These are phyloP conservation scores for Drepanosiphum platanoidis DNA, from an alignment of 2,888 invertebrate genomes.

Conservation along the genomic window DNA sequence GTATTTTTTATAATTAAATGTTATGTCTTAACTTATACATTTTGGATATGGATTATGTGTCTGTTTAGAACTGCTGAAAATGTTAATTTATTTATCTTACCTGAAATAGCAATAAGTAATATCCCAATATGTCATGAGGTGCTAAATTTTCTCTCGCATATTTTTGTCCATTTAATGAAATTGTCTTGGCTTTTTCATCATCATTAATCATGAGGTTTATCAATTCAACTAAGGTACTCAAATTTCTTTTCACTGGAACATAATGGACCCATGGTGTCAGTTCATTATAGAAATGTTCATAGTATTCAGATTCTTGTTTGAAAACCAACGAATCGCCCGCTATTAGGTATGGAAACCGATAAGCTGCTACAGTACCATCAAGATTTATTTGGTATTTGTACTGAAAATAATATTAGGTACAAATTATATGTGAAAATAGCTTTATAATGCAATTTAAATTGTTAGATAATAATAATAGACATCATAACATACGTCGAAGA, in stretches of 20 bases:
- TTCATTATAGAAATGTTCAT: slow-evolving; percentile 91
- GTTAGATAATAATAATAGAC: slow-evolving; percentile 7
- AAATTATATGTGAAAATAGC: no score
- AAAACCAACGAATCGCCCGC: slow-evolving; percentile 88
- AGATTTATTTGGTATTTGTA: slow-evolving; percentile 94
- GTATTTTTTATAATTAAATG: no score
- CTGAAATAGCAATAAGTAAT: slow-evolving; percentile 79
- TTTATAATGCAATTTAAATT: background rate
- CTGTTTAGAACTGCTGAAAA: background rate
- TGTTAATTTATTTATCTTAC: slow-evolving; percentile 68
- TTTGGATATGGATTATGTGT: no score
- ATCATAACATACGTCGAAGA: slow-evolving; percentile 83
- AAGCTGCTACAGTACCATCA: slow-evolving; percentile 97
- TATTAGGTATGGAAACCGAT: slow-evolving; percentile 90
- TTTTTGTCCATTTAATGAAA: slow-evolving; percentile 75
- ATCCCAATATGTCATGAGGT: slow-evolving; percentile 88
- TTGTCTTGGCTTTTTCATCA: slow-evolving; percentile 75
- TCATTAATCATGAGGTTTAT: slow-evolving; percentile 81
- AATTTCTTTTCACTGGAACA: slow-evolving; percentile 81
- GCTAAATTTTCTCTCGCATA: slow-evolving; percentile 82
- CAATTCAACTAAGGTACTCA: slow-evolving; percentile 82
- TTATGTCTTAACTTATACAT: no score
- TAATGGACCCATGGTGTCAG: slow-evolving; percentile 83
- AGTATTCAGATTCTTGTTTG: slow-evolving; percentile 93
- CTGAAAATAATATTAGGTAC: no score